phyloP scores from a whole-genome alignment of 2,113 vertebrate genomes.

The Chaenogobius annularis region DNA sequence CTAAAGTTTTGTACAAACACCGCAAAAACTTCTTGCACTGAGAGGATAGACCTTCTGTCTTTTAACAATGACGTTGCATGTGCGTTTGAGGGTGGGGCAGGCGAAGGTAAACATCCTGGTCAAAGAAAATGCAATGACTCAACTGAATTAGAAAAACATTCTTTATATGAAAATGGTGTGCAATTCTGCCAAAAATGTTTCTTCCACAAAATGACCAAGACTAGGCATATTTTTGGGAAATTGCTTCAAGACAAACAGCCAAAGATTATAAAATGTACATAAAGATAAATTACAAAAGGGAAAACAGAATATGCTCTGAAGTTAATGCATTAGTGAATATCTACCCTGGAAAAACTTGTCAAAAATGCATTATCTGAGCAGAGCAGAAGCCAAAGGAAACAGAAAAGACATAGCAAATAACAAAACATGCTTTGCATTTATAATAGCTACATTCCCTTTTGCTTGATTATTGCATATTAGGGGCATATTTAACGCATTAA shows the following conservation, averaged over 20 bases:
- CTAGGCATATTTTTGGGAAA: not conserved
- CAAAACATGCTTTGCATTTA: not conserved
- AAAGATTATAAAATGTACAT: not conserved
- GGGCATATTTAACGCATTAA: not conserved
- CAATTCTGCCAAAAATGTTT: conserved; percentile 17
- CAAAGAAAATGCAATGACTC: conserved; percentile 25
- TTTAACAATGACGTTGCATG: not conserved
- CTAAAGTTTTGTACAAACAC: conserved; percentile 76
- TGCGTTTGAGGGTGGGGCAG: not conserved
- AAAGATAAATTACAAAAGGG: not conserved
- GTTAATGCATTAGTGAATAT: not conserved
- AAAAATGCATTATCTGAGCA: not conserved
- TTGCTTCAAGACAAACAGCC: not conserved
- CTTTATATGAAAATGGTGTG: conserved; percentile 21
- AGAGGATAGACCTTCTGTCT: conserved; percentile 11
- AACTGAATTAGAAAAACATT: conserved; percentile 4
- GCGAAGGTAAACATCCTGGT: conserved; percentile 24
- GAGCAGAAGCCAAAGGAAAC: not conserved
- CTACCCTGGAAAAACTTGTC: not conserved
- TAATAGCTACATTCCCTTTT: not conserved
- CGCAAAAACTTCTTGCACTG: conserved; percentile 64
- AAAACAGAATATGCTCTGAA: not conserved
- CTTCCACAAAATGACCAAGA: not conserved
- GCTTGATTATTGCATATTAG: not conserved
- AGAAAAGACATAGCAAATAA: not conserved